Evolutionary conservation across 1,140 invertebrate genomes (phyloP).

Genomic region (Marisa cornuarietis): DNA sequence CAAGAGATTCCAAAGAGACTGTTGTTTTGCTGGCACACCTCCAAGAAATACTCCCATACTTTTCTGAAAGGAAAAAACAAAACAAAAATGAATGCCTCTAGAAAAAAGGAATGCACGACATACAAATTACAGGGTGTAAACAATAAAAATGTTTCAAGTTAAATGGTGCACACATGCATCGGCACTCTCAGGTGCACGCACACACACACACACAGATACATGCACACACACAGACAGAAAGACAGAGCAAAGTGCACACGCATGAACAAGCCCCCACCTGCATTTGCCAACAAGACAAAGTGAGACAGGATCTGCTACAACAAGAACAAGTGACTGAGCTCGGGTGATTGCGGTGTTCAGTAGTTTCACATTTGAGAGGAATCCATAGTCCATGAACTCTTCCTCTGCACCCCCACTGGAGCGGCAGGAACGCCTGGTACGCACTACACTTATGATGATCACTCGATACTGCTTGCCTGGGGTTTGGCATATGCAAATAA

Average conservation of each 20-base stretch:
- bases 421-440: conserved; percentile 79
- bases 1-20: conserved; percentile 81
- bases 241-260: too few species aligned
- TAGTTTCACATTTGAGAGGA: conserved; percentile 85
- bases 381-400: conserved; percentile 82
- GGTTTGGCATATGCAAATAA: conserved; percentile 21
- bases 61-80: conserved; percentile 69
- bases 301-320: conserved; percentile 88
- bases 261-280: conserved; percentile 65
- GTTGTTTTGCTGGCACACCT: conserved; percentile 78
- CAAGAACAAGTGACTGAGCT: conserved; percentile 86
- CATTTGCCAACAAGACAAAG: conserved; percentile 85
- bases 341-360: conserved; percentile 88
- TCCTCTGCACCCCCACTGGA: conserved; percentile 54
- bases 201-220: too few species aligned
- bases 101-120: not conserved
- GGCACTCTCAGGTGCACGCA: not conserved
- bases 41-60: conserved; percentile 85
- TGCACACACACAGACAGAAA: too few species aligned
- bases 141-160: too few species aligned
- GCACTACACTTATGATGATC: conserved; percentile 85
- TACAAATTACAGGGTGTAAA: too few species aligned
- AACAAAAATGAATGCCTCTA: conserved; percentile 32
- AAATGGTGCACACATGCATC: too few species aligned
- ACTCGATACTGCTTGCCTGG: conserved; percentile 85